Percentiles rank a stretch among this genome's conserved stretches.
Conservation (phyloP, 2,113 vertebrate genomes). For the Microtus richardsoni region DNA sequence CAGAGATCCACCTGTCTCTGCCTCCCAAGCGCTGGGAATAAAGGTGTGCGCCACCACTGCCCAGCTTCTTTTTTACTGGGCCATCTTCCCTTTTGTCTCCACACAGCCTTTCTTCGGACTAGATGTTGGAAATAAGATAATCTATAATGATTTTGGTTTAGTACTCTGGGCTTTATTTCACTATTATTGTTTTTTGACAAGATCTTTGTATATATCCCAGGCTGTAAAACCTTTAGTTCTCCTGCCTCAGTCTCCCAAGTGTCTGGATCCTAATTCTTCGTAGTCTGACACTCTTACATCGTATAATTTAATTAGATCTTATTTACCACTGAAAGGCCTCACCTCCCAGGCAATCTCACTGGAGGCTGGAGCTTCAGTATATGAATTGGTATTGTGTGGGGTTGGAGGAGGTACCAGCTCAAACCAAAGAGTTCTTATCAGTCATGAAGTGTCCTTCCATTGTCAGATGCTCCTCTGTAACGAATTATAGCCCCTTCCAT, state of each 20-base stretch:
- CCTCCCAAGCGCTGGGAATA: neutral
- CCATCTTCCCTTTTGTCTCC: neutral
- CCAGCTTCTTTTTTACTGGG: neutral
- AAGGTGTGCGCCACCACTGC: fast-evolving
- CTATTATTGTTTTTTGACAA: neutral
- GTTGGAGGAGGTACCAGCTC: neutral
- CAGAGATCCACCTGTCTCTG: neutral
- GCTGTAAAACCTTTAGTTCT: neutral
- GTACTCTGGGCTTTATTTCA: neutral
- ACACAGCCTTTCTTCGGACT: neutral
- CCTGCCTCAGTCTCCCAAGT: neutral
- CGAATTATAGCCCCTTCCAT: neutral
- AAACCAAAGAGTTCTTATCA: neutral
- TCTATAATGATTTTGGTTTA: neutral
- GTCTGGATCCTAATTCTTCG: neutral
- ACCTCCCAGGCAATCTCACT: neutral
- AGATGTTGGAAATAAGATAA: neutral
- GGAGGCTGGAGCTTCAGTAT: neutral
- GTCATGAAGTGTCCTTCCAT: neutral
- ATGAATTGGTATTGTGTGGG: neutral
- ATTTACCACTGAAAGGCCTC: neutral
- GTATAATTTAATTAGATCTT: neutral
- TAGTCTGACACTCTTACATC: neutral
- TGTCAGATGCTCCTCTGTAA: constrained; percentile 36
- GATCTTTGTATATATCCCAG: neutral